Percentiles rank a stretch among this genome's conserved stretches.
Conservation (phyloP, 2,888 invertebrate species). For the Cephus sareptanus region DNA sequence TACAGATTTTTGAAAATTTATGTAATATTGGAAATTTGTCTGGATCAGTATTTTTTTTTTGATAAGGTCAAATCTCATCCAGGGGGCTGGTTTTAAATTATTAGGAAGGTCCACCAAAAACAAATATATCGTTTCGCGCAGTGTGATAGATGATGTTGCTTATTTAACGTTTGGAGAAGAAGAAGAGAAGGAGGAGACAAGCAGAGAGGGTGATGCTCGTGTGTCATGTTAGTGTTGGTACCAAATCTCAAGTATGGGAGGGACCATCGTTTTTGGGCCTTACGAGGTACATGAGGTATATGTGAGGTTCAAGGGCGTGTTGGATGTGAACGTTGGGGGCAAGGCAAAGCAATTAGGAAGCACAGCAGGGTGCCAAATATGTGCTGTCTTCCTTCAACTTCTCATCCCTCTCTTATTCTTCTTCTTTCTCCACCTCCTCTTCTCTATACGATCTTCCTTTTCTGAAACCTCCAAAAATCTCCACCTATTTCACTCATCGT, state of each 20-base stretch:
- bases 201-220: conserved; percentile 30
- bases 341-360: conserved; percentile 63
- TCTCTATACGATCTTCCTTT: background rate
- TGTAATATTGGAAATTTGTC: background rate
- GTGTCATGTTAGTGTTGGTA: background rate
- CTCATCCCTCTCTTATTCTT: conserved; percentile 43
- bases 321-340: conserved; percentile 41
- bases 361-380: conserved; percentile 63
- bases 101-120: conserved; percentile 61
- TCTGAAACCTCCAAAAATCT: background rate
- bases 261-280: conserved; percentile 45
- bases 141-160: conserved; percentile 65
- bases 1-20: background rate
- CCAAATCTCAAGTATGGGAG: conserved; percentile 2
- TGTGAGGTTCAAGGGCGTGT: conserved; percentile 61
- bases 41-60: background rate
- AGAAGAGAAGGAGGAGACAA: conserved; percentile 27
- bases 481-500: background rate
- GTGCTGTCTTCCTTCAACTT: conserved; percentile 28
- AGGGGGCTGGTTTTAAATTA: conserved; percentile 57
- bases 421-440: conserved; percentile 21
- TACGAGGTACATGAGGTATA: conserved; percentile 36
- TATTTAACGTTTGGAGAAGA: conserved; percentile 46
- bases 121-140: conserved; percentile 64
- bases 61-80: background rate